Evolutionary conservation across 2,797 vertebrate species (phyloP).

Genomic region (Channallabes apus): DNA sequence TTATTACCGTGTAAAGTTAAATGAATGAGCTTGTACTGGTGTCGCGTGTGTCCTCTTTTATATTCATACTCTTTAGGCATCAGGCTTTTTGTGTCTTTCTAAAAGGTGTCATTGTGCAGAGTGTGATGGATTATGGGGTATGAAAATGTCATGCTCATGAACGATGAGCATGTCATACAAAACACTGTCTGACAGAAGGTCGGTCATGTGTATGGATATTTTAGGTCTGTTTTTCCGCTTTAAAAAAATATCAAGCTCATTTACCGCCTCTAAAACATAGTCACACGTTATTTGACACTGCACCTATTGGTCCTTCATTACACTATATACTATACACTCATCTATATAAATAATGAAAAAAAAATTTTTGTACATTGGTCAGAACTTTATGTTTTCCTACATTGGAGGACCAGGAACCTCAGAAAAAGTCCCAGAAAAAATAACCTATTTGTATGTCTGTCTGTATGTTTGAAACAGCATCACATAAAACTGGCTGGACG

Average conservation of each 20-base stretch:
- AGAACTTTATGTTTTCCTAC: no score
- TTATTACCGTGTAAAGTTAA: neutral
- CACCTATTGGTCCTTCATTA: neutral
- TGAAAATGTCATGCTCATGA: slow-evolving; percentile 45
- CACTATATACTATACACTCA: no score
- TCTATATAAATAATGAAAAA: no score
- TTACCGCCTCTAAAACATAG: slow-evolving; percentile 5
- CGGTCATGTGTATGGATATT: slow-evolving; percentile 16
- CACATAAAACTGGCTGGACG: no score
- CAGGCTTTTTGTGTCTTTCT: neutral
- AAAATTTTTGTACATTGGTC: no score
- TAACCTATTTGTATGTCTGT: no score
- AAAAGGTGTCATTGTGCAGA: slow-evolving; percentile 9
- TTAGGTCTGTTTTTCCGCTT: neutral
- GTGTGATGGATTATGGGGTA: slow-evolving; percentile 43
- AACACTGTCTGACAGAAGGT: neutral
- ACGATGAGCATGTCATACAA: slow-evolving; percentile 23
- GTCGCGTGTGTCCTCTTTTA: neutral
- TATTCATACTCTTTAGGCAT: neutral
- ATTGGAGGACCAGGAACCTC: no score
- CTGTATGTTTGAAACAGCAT: no score
- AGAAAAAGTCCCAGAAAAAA: no score
- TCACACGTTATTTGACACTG: neutral
- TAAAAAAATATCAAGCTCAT: slow-evolving; percentile 7
- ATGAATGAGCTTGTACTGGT: neutral